Evolutionary conservation across 2,888 invertebrate genomes (phyloP), one percentile per base, ranked within the genome.

Genomic region (Melieria crassipennis): DNA sequence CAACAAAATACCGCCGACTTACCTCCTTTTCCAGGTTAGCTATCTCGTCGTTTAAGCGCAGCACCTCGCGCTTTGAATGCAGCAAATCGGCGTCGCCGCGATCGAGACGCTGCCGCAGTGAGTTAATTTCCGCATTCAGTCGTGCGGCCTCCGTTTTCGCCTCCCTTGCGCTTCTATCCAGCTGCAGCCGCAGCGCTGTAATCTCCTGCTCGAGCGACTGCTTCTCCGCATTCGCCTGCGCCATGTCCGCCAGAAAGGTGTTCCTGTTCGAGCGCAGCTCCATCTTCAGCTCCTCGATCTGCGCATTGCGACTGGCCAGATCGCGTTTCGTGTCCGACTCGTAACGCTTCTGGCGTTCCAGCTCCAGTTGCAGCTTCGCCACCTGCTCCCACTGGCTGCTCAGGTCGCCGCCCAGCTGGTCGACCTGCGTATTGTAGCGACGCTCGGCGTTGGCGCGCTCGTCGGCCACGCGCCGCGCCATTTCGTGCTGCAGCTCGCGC

Each of bases 21-120:
- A 94, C 94, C 90, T 95, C 94, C 86, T 94, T 93, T 82, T 95
- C 94, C 77, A 94, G 86, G 70, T 90, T 91, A 4, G 94, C 90
- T 50, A 95, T 91, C 81, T 94, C 93, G 82, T 95, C 95, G 11
- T 91, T 90, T 9, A 95, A 88, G 61, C 94, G 90, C 50, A 94
- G 87, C 79, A 94, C 94, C 83, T 95, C 94, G 9, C 94, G 89
- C 61, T 94, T 90, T 16, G 93, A 92, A 79, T 94, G 94, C 48
- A 94, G 89, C 73, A 94, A 82, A 82, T 95, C 95, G 0, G 93
- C 92, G 83, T 95, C 95, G 13, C 93, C 92, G 68, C 94, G 88
- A 82, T 95, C 94, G 78, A 94, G 82, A 45, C 85, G 83, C 83
- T 94, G 94, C 47, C 93, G 88, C 65, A 94, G 87, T 5, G 93